Base-by-base conservation (phyloP, 2,888 invertebrate species). In the Falcaria lacertinaria region DNA sequence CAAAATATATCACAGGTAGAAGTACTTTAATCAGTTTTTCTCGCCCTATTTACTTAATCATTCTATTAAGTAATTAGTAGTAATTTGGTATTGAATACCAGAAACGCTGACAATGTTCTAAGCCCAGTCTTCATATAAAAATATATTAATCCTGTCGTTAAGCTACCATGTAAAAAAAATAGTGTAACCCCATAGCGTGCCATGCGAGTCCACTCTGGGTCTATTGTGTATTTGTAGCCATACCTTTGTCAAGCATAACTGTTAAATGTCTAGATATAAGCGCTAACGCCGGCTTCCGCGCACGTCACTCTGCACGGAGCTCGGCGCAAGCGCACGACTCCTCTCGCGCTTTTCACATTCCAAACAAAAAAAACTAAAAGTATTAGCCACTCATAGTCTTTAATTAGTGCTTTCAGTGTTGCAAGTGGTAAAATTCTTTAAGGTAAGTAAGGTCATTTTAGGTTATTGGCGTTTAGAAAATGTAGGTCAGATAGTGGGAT, bases 181-280 rank as follows among this genome's bases (percentile, higher is more conserved):
- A 14, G 42, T 40, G 42, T n/a, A 19, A 44, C 39, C 35, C 19
- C 50, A 61, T 60, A 54, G 47, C 50, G 56, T 52, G 62, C 54
- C 47, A 47, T 47, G 48, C 46, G 37, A 52, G 72, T 57, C 73
- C 57, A 44, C 57, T 80, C 78, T 77, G 66, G 60, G 50, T 61
- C 44, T 54, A 60, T 57, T 54, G 58, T 70, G 69, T 69, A 71
- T 71, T 69, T 70, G 73, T 70, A 71, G 80, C 84, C 70, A 76
- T 88, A 89, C 28, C 69, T 72, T 72, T 70, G 71, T 74, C 70
- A 70, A 81, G 84, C 70, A 76, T 88, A 89, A 89, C 88, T 86
- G 88, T 87, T 80, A 69, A 69, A 78, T 79, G 78, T 74, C 76
- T 82, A 80, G 76, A 85, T 86, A 87, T 86, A 87, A 85, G 79